These are phyloP conservation scores for Sialia sialis DNA, from an alignment of 2,113 vertebrate genomes.

Conservation along the genomic window DNA sequence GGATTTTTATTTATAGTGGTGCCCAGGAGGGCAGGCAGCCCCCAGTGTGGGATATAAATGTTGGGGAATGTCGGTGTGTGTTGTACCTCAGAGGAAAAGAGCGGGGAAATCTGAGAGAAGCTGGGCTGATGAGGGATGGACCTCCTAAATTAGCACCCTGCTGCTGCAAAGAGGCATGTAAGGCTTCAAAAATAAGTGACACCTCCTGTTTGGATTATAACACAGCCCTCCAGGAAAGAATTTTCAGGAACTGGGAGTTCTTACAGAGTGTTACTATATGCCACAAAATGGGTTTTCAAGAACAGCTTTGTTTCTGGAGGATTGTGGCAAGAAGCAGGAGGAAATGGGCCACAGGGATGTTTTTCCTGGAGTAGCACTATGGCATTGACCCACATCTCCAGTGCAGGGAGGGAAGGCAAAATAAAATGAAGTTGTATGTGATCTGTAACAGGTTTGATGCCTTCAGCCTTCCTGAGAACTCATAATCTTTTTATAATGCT, in stretches of 20 bases:
- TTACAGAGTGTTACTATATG: background rate
- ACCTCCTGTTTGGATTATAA: background rate
- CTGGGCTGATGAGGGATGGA: background rate
- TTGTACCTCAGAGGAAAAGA: background rate
- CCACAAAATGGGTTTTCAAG: background rate
- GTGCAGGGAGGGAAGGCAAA: background rate
- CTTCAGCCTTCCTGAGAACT: background rate
- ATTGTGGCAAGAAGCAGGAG: background rate
- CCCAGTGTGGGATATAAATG: background rate
- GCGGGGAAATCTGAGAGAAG: conserved; percentile 3
- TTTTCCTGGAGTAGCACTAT: background rate
- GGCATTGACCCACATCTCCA: background rate
- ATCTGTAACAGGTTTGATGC: background rate
- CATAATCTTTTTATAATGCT: background rate
- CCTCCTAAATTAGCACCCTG: background rate
- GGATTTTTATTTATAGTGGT: background rate
- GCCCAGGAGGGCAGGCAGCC: background rate
- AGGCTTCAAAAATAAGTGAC: background rate
- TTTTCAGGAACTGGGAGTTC: background rate
- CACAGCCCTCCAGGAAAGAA: background rate
- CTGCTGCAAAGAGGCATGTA: background rate
- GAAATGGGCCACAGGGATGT: background rate
- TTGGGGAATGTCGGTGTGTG: background rate
- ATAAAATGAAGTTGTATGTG: background rate
- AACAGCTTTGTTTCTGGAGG: background rate